phyloP scores from a whole-genome alignment of 2,888 invertebrate genomes.

The Drosophila barbarae region DNA sequence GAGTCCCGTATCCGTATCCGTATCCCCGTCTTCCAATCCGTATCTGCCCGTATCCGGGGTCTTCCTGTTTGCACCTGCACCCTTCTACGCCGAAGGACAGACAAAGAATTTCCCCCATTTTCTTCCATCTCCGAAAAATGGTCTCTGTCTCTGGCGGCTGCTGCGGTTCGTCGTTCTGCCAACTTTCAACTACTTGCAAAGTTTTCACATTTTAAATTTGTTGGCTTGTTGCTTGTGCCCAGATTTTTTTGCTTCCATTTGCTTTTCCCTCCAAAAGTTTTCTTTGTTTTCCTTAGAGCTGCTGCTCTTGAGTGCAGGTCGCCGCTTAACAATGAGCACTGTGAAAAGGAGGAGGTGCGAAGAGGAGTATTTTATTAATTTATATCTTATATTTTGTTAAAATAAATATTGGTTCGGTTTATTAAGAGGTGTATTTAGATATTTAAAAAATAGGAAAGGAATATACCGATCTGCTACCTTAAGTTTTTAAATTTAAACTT shows the following conservation, averaged over 20 bases:
- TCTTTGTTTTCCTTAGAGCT: conserved; percentile 29
- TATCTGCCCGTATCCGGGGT: conserved; percentile 32
- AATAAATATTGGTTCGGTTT: not conserved
- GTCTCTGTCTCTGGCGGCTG: conserved; percentile 49
- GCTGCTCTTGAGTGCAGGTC: conserved; percentile 27
- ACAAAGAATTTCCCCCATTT: conserved; percentile 36
- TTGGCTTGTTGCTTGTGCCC: conserved; percentile 48
- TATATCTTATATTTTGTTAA: not conserved
- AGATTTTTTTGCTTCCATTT: conserved; percentile 34
- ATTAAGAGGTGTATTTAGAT: not conserved
- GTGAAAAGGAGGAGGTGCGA: not conserved
- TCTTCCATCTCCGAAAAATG: conserved; percentile 11
- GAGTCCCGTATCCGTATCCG: conserved; percentile 57
- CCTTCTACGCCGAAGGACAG: conserved; percentile 7
- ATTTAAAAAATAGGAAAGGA: not conserved
- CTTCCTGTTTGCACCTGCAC: conserved; percentile 58
- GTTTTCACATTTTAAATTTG: conserved; percentile 70
- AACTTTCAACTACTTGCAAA: conserved; percentile 54
- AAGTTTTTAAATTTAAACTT: too few species aligned
- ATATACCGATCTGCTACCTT: not conserved
- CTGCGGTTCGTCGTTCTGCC: conserved; percentile 66
- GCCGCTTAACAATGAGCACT: conserved; percentile 6
- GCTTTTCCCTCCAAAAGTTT: conserved; percentile 21
- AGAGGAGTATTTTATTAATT: not conserved
- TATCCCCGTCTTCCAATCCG: conserved; percentile 24